Conservation (phyloP, 2,113 vertebrate species). For the Pteropus alecto region DNA sequence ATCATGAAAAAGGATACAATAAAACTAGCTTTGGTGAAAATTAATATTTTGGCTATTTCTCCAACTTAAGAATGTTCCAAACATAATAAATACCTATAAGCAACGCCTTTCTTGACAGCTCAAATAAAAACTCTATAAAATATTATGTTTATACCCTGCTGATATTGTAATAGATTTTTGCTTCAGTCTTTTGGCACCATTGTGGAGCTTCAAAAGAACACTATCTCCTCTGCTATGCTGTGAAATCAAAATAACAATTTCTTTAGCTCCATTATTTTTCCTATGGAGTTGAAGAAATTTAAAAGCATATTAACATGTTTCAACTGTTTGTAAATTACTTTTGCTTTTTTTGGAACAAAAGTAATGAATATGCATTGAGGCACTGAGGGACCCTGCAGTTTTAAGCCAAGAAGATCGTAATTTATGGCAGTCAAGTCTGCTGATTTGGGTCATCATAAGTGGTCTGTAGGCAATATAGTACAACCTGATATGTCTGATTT, state of each 20-base stretch:
- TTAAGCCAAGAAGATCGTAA: not conserved
- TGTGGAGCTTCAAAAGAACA: constrained; percentile 69
- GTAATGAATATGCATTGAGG: not conserved
- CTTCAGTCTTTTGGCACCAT: constrained; percentile 39
- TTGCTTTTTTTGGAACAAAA: constrained; percentile 10
- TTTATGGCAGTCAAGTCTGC: not conserved
- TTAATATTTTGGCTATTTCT: constrained; percentile 46
- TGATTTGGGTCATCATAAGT: not conserved
- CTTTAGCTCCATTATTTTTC: constrained; percentile 56
- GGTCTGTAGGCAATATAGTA: not conserved
- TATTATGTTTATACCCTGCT: constrained; percentile 60
- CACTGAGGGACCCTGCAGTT: not conserved
- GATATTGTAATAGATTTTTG: constrained; percentile 68
- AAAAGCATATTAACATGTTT: constrained; percentile 59
- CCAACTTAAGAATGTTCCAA: not conserved
- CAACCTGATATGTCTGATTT: not conserved
- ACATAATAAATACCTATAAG: constrained; percentile 13
- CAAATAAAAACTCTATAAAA: constrained; percentile 50
- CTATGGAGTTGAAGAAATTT: constrained; percentile 56
- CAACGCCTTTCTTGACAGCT: not conserved
- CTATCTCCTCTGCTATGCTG: constrained; percentile 45
- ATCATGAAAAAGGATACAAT: not conserved
- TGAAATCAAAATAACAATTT: constrained; percentile 76
- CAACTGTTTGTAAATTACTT: constrained; percentile 52
- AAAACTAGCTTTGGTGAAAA: constrained; percentile 12